phyloP scores from a whole-genome alignment of 2,113 vertebrate genomes.

The Panthera tigris region DNA sequence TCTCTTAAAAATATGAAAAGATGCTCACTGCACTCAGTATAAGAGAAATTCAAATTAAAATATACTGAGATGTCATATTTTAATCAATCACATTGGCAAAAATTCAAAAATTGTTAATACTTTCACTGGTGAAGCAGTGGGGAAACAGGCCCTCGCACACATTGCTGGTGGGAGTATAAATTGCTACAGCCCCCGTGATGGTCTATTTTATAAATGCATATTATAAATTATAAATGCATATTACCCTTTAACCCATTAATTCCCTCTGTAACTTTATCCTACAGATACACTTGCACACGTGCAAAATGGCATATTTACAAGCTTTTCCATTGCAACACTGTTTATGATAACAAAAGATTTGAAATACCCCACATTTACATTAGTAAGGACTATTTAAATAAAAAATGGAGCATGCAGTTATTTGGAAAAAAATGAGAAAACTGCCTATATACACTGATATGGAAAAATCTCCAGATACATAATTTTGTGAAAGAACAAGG shows the following conservation, averaged over 20 bases:
- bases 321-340: neutral
- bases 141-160: neutral
- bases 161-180: too few relatives aligned
- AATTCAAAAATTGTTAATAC: neutral
- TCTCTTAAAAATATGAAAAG: neutral
- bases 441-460: neutral
- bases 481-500: neutral
- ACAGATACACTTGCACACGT: neutral
- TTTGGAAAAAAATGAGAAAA: neutral
- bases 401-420: neutral
- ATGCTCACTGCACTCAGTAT: neutral
- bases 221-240: neutral
- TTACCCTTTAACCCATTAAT: neutral
- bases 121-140: neutral
- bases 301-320: neutral
- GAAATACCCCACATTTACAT: neutral
- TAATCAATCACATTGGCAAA: neutral
- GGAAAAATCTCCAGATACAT: neutral
- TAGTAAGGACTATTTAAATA: neutral
- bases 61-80: neutral
- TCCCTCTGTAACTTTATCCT: neutral
- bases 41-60: slow-evolving; percentile 42
- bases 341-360: neutral
- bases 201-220: neutral
- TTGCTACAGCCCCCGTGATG: neutral